Percentiles rank a stretch among this genome's conserved stretches.
Evolutionary conservation across 2,113 vertebrate genomes (phyloP).

Genomic region (Eira barbara): DNA sequence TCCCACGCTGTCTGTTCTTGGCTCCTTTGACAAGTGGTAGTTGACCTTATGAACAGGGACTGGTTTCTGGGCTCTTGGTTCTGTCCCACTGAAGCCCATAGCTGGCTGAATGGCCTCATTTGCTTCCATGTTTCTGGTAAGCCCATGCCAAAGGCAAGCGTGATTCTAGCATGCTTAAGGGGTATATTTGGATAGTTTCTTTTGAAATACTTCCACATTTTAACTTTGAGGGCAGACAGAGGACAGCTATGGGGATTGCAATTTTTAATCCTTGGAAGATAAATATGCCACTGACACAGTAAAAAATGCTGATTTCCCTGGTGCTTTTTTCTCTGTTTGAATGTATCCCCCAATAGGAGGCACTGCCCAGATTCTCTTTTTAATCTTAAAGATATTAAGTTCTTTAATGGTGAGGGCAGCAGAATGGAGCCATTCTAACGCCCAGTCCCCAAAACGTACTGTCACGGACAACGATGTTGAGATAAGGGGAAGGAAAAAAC

Average conservation of each 20-base stretch:
- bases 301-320: neutral
- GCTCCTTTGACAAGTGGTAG: neutral
- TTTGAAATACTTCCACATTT: neutral
- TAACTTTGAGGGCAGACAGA: neutral
- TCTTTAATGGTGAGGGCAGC: neutral
- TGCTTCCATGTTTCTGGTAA: rapidly evolving
- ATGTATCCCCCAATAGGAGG: neutral
- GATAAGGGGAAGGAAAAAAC: neutral
- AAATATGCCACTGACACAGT: neutral
- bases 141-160: rapidly evolving
- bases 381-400: neutral
- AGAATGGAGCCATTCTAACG: neutral
- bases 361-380: neutral
- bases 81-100: neutral
- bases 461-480: neutral
- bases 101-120: neutral
- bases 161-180: too few relatives aligned
- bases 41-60: too few relatives aligned
- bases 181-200: neutral
- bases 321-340: neutral
- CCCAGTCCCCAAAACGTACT: neutral
- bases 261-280: neutral
- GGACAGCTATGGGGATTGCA: neutral
- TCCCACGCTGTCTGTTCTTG: neutral
- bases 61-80: neutral